Evolutionary conservation across 2,113 vertebrate genomes (phyloP), one percentile per base, ranked within the genome.

Genomic region (Caretta caretta): DNA sequence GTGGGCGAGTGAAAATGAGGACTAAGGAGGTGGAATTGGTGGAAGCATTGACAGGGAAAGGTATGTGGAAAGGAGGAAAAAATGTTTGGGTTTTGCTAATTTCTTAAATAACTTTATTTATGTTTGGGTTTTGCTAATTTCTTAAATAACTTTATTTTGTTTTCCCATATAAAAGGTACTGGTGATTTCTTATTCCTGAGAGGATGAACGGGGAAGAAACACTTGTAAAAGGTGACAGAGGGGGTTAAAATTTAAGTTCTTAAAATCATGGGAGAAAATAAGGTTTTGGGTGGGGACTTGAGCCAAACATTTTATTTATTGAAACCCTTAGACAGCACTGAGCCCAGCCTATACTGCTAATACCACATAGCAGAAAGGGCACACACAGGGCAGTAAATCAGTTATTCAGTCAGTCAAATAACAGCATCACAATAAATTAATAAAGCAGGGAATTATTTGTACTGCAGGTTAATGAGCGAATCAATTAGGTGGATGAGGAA

Each of bases 401-500:
- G 22, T 16, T 17, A 20, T 59, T 72, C 29, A 93, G 56, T 17
- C 17, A 59, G 13, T 38, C n/a, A 91, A 81, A 69, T 46, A 49
- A 76, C 6, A 89, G 4, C 50, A 42, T 88, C 79, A 83, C 88
- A 83, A 54, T 57, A 65, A 87, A 90, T 79, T 83, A 76, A 85
- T 69, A 59, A 27, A 90, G 54, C 27, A 83, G 92, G 51, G 48
- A 93, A 35, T 89, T 85, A 93, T 90, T 87, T 93, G 31, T 88
- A 51, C 25, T 82, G 80, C 19, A 93, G 6, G 0, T 49, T 65
- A 90, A 16, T 48, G 83, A 88, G 5, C 62, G 10, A 82, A 93
- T 92, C 92, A 89, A 59, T 89, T 93, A 90, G 19, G 48, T 91
- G 42, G 42, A 88, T 81, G n/a, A 95, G 53, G 24, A 95, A 89